Conservation (phyloP, 2,797 vertebrate species). For the Austrolebias charrua region DNA sequence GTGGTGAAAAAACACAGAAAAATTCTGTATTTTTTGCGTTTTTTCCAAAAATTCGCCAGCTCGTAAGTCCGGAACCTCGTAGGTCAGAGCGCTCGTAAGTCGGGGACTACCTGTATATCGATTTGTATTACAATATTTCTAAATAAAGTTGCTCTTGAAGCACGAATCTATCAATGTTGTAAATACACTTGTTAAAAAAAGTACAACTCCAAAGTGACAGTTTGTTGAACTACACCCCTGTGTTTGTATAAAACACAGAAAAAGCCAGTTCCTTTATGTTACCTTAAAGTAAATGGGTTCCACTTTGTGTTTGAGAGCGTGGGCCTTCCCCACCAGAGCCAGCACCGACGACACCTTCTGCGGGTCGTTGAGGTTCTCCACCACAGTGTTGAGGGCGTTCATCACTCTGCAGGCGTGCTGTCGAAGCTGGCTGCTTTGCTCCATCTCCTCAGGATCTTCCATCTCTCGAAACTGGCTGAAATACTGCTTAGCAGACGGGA, state of each 20-base stretch:
- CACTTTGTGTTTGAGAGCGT: constrained; percentile 97
- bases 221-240: too few relatives aligned
- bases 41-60: too few relatives aligned
- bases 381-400: constrained; percentile 93
- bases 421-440: constrained; percentile 88
- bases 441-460: constrained; percentile 94
- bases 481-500: constrained; percentile 95
- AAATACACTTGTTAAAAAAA: too few relatives aligned
- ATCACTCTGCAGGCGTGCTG: constrained; percentile 92
- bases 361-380: constrained; percentile 91
- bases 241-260: background rate
- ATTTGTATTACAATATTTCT: too few relatives aligned
- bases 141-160: too few relatives aligned
- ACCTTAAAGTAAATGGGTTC: constrained; percentile 98
- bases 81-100: too few relatives aligned
- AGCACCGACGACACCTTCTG: constrained; percentile 93
- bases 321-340: constrained; percentile 91
- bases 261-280: background rate
- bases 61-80: too few relatives aligned
- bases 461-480: constrained; percentile 97
- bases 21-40: too few relatives aligned
- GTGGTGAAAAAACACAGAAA: too few relatives aligned
- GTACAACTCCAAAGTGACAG: too few relatives aligned
- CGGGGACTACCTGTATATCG: too few relatives aligned
- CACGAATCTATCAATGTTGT: too few relatives aligned